These are phyloP conservation scores for Drosophila quinaria DNA, from an alignment of 2,888 invertebrate genomes.

Conservation along the genomic window DNA sequence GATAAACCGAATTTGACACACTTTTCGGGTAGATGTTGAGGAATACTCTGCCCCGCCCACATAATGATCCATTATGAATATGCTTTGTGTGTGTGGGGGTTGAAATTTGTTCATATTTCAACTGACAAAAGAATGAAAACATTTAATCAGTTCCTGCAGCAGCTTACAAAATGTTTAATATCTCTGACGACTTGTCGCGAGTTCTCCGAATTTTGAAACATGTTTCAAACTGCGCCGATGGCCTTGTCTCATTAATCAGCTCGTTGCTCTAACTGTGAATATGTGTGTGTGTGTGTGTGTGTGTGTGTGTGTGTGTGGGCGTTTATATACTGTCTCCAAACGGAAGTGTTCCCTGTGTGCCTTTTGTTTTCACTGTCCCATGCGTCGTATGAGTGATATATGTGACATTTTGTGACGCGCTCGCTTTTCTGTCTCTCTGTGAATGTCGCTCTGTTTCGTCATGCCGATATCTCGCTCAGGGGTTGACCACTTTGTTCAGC, in stretches of 20 bases:
- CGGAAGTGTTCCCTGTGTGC: conserved; percentile 49
- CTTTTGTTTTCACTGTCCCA: conserved; percentile 50
- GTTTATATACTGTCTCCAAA: conserved; percentile 34
- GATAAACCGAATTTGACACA: conserved; percentile 54
- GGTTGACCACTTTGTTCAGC: conserved; percentile 65
- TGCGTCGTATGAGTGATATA: conserved; percentile 68
- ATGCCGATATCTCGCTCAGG: conserved; percentile 32
- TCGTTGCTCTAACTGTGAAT: conserved; percentile 5
- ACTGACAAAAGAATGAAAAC: conserved; percentile 35
- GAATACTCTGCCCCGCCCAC: conserved; percentile 23
- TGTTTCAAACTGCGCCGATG: conserved; percentile 55
- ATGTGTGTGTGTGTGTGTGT: conserved; percentile 1
- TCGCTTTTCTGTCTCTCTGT: conserved; percentile 2
- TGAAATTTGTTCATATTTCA: conserved; percentile 33
- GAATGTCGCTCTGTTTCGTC: neutral
- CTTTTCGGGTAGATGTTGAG: conserved; percentile 21
- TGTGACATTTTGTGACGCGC: conserved; percentile 49
- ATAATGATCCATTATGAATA: conserved; percentile 41
- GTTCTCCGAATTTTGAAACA: conserved; percentile 62
- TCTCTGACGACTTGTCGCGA: conserved; percentile 13
- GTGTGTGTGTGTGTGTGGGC: conserved; percentile 30
- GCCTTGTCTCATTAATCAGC: conserved; percentile 68
- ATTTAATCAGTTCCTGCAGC: conserved; percentile 40
- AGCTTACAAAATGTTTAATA: conserved; percentile 45
- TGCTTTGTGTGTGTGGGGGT: conserved; percentile 16